Evolutionary conservation across 2,113 vertebrate genomes (phyloP), one percentile per base, ranked within the genome.

Genomic region (Dendrocopos noguchii): DNA sequence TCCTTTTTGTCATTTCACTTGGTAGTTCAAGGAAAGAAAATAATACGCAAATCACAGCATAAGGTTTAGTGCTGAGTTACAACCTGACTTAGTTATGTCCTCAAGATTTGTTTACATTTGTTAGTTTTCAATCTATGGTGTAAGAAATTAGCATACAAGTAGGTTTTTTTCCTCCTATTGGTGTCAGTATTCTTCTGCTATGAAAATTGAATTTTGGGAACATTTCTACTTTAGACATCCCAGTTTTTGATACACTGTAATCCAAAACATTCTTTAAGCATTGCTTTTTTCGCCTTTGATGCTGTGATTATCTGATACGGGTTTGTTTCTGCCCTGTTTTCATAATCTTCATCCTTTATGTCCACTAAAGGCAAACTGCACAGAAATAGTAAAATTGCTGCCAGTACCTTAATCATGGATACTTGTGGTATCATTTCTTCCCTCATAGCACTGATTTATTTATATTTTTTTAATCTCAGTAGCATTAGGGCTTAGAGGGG

Each of bases 291-390:
- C 75, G 81, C 60, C 64, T 93, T 86, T 87, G 87, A 79, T 91
- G 65, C 86, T 96, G 71, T 94, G 80, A 57, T 92, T 80, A 84
- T 92, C 91, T 93, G 63, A 84, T 85, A 44, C 64, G 89, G 80
- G 61, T 91, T 91, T 92, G 84, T 92, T 91, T 95, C 95, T 94
- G 65, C 87, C 84, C 84, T 96, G 75, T 91, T 96, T 88, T 93
- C 95, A 67, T 87, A 83, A 89, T 94, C 91, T 96, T 96, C 78
- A 92, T 17, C 75, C 65, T 93, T 95, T 93, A 94, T 89, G 89
- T 84, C 96, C 56, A 8, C 82, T 96, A 92, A 95, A 96, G 95
- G 95, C 95, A 96, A 96, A 96, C 91, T 94, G 94, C 96, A 96
- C 56, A 87, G 79, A 94, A 92, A 20, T 73, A 64, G 11, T 87